Evolutionary conservation across 2,113 vertebrate species (phyloP), one percentile per base, ranked within the genome.

Genomic region (Probosciger aterrimus): DNA sequence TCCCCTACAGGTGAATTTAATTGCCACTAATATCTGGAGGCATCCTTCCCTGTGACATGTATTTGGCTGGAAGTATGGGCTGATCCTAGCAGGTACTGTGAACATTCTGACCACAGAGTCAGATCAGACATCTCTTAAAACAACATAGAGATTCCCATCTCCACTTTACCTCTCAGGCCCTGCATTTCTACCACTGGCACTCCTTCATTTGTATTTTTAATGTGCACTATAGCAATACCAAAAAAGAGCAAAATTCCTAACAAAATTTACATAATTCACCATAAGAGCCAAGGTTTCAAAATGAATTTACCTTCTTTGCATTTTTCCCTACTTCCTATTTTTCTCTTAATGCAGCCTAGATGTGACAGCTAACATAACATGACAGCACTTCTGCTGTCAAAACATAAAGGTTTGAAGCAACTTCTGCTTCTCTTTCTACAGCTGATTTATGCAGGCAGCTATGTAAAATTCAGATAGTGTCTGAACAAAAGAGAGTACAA

Each of bases 301-400:
- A 43, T 76, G 30, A 46, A 65, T 89, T 57, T 52, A 75, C 6
- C 49, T 67, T 57, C 62, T 83, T 53, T 5, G 1, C 7, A 31
- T 83, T 92, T 89, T 74, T 44, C 30, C 57, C 60, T 50, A 1
- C 20, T 64, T 93, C 43, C 33, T 31, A 37, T 16, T 73, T 92
- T 93, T 69, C 10, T 17, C 57, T 78, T 57, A 80, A 30, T 63
- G 57, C 30, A 71, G 49, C 15, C 44, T 64, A 62, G 22, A 83
- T 68, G 28, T 82, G 71, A 81, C 55, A 92, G 11, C 37, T 62
- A 43, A 65, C 55, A 80, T 25, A 89, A 83, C 28, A 69, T 9
- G 31, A 49, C 77, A 94, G 71, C 25, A 83, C n/a, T 85, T 82
- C 43, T 88, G 28, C 71, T 89, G 81, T 16, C 57, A 88, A 91